Percentiles rank a stretch among this genome's conserved stretches.
Conservation (phyloP, 2,113 vertebrate genomes). For the Otis tarda region DNA sequence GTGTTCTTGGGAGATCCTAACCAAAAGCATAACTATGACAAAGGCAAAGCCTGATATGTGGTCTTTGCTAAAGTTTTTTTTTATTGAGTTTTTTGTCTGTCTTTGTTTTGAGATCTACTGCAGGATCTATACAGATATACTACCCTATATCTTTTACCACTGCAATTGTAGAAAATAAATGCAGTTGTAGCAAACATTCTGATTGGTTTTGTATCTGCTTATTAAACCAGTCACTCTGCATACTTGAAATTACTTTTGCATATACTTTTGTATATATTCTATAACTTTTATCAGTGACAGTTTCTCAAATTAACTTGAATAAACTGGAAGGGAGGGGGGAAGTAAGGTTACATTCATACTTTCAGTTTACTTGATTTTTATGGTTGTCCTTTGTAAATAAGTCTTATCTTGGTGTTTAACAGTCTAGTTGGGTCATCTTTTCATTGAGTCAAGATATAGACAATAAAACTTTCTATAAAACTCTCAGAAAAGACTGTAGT, state of each 20-base stretch:
- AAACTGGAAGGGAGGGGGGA: accelerated
- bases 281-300: background rate
- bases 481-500: background rate
- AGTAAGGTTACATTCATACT: background rate
- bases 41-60: background rate
- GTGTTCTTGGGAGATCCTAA: background rate
- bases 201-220: background rate
- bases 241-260: background rate
- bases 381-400: background rate
- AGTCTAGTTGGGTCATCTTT: background rate
- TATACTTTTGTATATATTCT: background rate
- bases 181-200: background rate
- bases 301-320: background rate
- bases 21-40: background rate
- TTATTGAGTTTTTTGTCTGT: background rate
- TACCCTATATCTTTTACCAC: background rate
- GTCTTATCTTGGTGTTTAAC: background rate
- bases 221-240: background rate
- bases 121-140: background rate
- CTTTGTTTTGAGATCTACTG: background rate
- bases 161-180: background rate
- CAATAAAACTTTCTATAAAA: background rate
- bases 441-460: background rate
- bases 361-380: background rate
- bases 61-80: background rate